Conservation (phyloP, 1,140 invertebrate genomes). For the Hycleus phaleratus region DNA sequence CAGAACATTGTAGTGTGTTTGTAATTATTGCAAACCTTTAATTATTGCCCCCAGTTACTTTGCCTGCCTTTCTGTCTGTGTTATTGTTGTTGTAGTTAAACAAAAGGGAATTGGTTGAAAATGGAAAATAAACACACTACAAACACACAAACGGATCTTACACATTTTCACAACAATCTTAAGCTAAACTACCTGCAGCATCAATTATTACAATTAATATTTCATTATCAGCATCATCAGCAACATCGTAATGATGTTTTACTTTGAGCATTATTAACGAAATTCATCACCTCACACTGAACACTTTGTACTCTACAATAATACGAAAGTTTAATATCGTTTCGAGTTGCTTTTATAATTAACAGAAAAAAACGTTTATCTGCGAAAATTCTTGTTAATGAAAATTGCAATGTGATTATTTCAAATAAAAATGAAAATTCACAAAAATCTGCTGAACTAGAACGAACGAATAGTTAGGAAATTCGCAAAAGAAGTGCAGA, state of each 20-base stretch:
- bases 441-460: too few species aligned
- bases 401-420: too few species aligned
- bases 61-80: too few species aligned
- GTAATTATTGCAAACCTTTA: conserved; percentile 21
- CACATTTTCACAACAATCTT: conserved; percentile 6
- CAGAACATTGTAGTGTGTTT: not conserved
- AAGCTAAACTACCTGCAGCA: not conserved
- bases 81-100: too few species aligned
- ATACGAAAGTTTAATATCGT: too few species aligned
- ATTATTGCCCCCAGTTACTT: conserved; percentile 16
- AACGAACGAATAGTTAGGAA: too few species aligned
- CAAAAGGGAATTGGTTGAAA: conserved; percentile 14
- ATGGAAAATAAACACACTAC: conserved; percentile 24
- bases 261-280: not conserved
- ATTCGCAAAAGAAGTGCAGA: too few species aligned
- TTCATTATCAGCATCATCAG: conserved; percentile 3
- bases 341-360: too few species aligned
- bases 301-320: too few species aligned
- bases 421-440: too few species aligned
- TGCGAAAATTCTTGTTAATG: too few species aligned
- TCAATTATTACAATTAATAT: conserved; percentile 16
- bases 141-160: conserved; percentile 16
- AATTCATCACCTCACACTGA: not conserved
- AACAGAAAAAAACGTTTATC: too few species aligned
- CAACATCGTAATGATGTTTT: conserved; percentile 3